These are phyloP conservation scores for Rhagonycha fulva DNA, from an alignment of 2,888 invertebrate species.

Conservation along the genomic window DNA sequence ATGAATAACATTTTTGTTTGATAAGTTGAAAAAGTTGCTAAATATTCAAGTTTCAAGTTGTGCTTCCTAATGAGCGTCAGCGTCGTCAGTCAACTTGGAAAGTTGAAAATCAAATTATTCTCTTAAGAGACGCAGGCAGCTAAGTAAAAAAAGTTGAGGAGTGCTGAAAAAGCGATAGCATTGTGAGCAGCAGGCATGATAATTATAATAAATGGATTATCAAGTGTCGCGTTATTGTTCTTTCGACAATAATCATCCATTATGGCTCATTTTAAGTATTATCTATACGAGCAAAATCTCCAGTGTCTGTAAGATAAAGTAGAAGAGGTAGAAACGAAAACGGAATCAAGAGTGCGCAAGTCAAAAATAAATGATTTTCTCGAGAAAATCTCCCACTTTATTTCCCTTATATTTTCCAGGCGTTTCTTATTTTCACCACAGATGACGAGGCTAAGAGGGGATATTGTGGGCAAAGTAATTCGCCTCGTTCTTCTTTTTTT, in stretches of 20 bases:
- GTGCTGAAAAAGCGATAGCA: background rate
- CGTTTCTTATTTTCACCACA: constrained; percentile 40
- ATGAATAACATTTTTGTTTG: background rate
- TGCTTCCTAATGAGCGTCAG: background rate
- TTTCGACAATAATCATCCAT: constrained; percentile 5
- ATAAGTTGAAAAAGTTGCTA: background rate
- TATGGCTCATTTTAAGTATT: constrained; percentile 18
- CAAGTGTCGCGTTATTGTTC: constrained; percentile 6
- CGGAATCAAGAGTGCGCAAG: constrained; percentile 46
- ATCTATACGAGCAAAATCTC: constrained; percentile 19
- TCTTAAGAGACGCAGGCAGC: background rate
- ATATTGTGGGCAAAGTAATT: constrained; percentile 30
- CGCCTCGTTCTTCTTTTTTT: constrained; percentile 27
- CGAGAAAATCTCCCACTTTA: constrained; percentile 52
- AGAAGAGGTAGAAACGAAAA: constrained; percentile 24
- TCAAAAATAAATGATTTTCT: constrained; percentile 54
- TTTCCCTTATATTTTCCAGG: constrained; percentile 50
- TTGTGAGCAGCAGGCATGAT: background rate
- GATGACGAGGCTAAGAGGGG: constrained; percentile 21
- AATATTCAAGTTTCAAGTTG: background rate
- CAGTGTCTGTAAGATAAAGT: constrained; percentile 28
- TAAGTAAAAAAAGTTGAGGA: background rate
- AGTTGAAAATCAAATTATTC: background rate
- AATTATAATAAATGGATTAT: background rate
- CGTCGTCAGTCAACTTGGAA: background rate